These are phyloP conservation scores for Drosophila repleta DNA, from an alignment of 1,140 invertebrate species.

Conservation along the genomic window DNA sequence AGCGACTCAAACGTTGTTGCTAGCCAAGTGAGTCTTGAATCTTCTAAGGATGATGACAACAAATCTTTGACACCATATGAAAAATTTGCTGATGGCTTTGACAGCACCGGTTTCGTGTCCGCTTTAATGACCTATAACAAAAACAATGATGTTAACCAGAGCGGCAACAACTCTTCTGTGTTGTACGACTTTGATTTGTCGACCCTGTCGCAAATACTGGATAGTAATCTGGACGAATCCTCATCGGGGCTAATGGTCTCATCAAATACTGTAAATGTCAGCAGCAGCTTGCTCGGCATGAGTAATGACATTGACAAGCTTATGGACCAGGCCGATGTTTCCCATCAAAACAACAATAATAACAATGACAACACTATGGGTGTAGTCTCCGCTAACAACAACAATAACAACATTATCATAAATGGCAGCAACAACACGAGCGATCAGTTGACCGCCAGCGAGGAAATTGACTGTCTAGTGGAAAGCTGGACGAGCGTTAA, in stretches of 20 bases:
- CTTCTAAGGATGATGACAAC: slow-evolving; percentile 73
- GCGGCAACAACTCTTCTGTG: slow-evolving; percentile 60
- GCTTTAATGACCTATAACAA: slow-evolving; percentile 74
- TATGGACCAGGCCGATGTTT: slow-evolving; percentile 57
- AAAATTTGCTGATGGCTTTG: slow-evolving; percentile 77
- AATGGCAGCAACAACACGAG: slow-evolving; percentile 52
- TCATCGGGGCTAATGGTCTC: slow-evolving; percentile 63
- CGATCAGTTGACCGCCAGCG: slow-evolving; percentile 55
- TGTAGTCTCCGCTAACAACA: slow-evolving; percentile 45
- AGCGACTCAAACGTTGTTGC: slow-evolving; percentile 55
- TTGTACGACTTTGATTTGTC: slow-evolving; percentile 72
- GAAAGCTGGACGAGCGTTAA: slow-evolving; percentile 79
- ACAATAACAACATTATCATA: slow-evolving; percentile 60
- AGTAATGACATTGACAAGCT: slow-evolving; percentile 69
- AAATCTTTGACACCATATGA: slow-evolving; percentile 73
- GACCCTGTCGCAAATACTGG: slow-evolving; percentile 65
- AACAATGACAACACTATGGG: slow-evolving; percentile 59
- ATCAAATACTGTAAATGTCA: slow-evolving; percentile 69
- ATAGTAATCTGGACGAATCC: slow-evolving; percentile 66
- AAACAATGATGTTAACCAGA: slow-evolving; percentile 55
- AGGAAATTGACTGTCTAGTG: slow-evolving; percentile 75
- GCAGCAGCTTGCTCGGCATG: slow-evolving; percentile 54
- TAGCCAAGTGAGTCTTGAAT: slow-evolving; percentile 64
- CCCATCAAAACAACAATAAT: slow-evolving; percentile 66
- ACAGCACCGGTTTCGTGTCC: slow-evolving; percentile 77